Evolutionary conservation across 2,113 vertebrate genomes (phyloP).

Genomic region (Zapornia atra): DNA sequence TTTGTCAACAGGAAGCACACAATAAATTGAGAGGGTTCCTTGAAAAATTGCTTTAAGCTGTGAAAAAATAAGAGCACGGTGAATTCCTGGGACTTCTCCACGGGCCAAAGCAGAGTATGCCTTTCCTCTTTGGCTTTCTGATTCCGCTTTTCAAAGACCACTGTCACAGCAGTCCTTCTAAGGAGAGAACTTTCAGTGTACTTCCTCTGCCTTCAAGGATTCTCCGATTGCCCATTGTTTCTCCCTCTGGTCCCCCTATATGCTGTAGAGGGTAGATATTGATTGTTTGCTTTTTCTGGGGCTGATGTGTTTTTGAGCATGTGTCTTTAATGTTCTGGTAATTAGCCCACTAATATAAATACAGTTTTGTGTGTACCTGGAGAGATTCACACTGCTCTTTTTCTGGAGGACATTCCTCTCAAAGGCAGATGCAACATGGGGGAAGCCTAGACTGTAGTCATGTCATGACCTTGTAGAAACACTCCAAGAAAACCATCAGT

Average conservation of each 20-base stretch:
- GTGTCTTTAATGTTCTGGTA: neutral
- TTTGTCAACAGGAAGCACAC: neutral
- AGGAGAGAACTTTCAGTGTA: neutral
- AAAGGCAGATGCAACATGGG: neutral
- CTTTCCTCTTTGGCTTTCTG: neutral
- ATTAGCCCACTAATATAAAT: neutral
- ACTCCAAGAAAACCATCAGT: neutral
- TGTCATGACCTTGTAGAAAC: neutral
- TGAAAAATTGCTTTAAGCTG: neutral
- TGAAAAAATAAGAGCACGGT: neutral
- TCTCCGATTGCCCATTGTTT: neutral
- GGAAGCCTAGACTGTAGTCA: neutral
- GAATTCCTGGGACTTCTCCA: constrained; percentile 12
- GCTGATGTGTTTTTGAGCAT: neutral
- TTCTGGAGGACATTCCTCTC: neutral
- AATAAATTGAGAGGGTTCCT: neutral
- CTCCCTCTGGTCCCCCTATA: neutral
- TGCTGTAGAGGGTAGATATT: neutral
- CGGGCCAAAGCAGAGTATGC: neutral
- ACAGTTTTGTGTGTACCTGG: neutral
- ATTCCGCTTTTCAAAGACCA: constrained; percentile 14
- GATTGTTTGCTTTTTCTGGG: neutral
- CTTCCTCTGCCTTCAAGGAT: neutral
- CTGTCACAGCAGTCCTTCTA: neutral
- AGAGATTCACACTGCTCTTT: neutral